Conservation (phyloP, 2,797 vertebrate genomes). For the Anolis apletophallus region DNA sequence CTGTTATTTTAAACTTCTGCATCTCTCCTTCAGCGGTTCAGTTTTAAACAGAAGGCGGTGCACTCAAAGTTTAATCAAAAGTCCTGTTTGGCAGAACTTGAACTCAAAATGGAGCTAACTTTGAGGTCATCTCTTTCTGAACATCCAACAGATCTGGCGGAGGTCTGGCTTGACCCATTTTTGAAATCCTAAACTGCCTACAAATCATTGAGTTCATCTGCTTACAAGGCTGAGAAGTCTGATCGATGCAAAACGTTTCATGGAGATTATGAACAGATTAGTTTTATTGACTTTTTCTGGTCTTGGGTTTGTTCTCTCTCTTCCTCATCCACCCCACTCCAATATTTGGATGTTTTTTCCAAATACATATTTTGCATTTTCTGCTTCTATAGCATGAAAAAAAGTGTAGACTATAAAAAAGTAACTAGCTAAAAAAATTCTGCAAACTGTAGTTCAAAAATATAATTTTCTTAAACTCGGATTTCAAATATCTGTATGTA, state of each 20-base stretch:
- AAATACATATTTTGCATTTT: background rate
- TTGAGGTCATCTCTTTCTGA: slow-evolving; percentile 47
- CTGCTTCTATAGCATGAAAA: background rate
- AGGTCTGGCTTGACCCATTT: slow-evolving; percentile 23
- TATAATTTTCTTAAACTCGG: background rate
- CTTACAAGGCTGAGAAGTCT: background rate
- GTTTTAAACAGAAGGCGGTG: slow-evolving; percentile 70
- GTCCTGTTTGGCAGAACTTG: slow-evolving; percentile 65
- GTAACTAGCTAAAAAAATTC: background rate
- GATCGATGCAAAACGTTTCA: background rate
- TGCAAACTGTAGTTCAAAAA: background rate
- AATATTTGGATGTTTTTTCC: background rate
- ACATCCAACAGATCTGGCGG: slow-evolving; percentile 18
- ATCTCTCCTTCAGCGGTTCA: slow-evolving; percentile 72
- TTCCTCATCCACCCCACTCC: background rate
- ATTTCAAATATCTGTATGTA: background rate
- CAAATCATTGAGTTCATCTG: slow-evolving; percentile 31
- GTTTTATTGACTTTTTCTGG: slow-evolving; percentile 10
- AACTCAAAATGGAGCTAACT: slow-evolving; percentile 57
- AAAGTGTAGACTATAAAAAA: background rate
- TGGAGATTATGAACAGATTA: slow-evolving; percentile 15
- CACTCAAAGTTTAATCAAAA: slow-evolving; percentile 68
- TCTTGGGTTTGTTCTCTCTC: slow-evolving; percentile 23
- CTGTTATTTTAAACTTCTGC: slow-evolving; percentile 88
- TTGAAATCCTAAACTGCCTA: slow-evolving; percentile 39